Evolutionary conservation across 2,113 vertebrate genomes (phyloP).

Genomic region (Tonatia bakeri): DNA sequence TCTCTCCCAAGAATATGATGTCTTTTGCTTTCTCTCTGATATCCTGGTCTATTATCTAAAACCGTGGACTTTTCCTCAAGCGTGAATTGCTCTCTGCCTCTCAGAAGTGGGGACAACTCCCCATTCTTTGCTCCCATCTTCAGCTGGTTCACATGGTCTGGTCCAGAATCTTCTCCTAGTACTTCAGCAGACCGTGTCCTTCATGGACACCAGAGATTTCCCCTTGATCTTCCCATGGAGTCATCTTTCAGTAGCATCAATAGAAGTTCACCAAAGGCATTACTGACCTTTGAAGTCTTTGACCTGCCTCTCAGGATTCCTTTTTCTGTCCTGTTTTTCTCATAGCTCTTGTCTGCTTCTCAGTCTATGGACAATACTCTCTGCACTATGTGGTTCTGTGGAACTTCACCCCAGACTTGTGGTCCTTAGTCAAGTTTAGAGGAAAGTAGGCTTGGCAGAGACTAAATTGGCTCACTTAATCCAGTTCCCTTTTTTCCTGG

Average conservation of each 20-base stretch:
- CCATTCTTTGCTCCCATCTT: neutral
- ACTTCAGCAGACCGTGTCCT: neutral
- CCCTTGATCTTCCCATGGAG: neutral
- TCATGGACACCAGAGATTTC: neutral
- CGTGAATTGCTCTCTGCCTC: neutral
- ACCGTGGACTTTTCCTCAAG: neutral
- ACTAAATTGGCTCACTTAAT: neutral
- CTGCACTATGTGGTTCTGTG: neutral
- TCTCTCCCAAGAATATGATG: neutral
- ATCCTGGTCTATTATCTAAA: neutral
- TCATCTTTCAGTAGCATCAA: neutral
- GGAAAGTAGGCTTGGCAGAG: neutral
- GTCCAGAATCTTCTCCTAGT: neutral
- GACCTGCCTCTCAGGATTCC: neutral
- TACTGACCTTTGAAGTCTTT: neutral
- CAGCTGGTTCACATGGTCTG: neutral
- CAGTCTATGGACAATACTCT: neutral
- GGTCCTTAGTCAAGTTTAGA: neutral
- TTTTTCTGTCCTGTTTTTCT: neutral
- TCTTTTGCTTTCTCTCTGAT: neutral
- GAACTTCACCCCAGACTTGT: neutral
- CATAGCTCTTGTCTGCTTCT: neutral
- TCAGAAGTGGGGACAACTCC: neutral
- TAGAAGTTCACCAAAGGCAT: neutral
- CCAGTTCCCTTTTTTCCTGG: neutral